These are phyloP conservation scores for Otolemur garnettii DNA, from an alignment of 2,113 vertebrate species.

Conservation along the genomic window DNA sequence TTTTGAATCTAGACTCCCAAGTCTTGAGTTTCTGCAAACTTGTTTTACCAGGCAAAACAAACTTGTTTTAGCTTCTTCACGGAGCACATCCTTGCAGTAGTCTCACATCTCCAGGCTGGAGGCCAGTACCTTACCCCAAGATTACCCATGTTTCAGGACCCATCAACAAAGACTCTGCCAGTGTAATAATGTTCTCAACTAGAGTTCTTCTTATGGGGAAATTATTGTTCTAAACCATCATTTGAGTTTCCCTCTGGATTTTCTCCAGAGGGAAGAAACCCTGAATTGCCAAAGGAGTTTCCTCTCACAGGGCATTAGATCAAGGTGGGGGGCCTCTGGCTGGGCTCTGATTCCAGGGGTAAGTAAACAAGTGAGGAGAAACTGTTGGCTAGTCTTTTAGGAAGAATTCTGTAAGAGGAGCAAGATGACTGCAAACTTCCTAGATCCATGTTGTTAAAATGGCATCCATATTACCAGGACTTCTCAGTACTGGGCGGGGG, in stretches of 20 bases:
- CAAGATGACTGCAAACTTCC: not conserved
- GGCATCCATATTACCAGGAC: not conserved
- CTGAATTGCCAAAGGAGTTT: not conserved
- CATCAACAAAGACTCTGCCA: not conserved
- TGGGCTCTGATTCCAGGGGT: not conserved
- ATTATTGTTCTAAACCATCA: not conserved
- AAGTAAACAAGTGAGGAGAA: not conserved
- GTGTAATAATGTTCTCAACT: not conserved
- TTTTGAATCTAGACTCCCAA: not conserved
- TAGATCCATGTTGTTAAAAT: not conserved
- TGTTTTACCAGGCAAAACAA: not conserved
- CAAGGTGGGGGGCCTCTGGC: not conserved
- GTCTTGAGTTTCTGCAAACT: not conserved
- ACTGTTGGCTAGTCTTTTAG: not conserved
- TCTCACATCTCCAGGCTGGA: not conserved
- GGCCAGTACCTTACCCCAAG: not conserved
- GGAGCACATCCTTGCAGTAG: not conserved
- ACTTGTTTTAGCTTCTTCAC: not conserved
- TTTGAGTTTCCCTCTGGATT: slow-evolving; percentile 14
- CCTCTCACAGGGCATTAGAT: not conserved
- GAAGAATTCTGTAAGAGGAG: not conserved
- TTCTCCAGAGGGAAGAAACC: slow-evolving; percentile 5
- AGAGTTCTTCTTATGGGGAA: not conserved
- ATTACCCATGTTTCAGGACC: not conserved
- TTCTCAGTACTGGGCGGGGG: not conserved